Conservation (phyloP, 2,888 invertebrate genomes). For the Herminia tarsipennalis region DNA sequence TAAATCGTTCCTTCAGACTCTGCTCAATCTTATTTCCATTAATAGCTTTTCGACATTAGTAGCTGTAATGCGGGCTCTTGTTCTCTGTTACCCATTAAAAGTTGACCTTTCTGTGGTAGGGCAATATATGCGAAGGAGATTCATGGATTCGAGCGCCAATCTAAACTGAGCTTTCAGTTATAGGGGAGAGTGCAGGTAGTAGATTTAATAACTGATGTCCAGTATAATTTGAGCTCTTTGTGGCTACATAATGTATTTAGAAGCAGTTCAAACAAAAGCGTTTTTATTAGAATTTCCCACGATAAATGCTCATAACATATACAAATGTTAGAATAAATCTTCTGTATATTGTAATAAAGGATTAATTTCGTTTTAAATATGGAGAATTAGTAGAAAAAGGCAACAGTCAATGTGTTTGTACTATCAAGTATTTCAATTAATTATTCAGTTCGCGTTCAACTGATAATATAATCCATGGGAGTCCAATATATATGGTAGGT, state of each 20-base stretch:
- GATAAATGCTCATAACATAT: no score
- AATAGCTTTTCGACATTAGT: slow-evolving; percentile 73
- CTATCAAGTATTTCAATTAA: slow-evolving; percentile 27
- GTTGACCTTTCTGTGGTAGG: slow-evolving; percentile 17
- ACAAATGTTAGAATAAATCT: no score
- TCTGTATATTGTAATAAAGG: no score
- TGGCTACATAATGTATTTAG: slow-evolving; percentile 10
- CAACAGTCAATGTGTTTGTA: neutral
- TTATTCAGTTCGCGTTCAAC: slow-evolving; percentile 29
- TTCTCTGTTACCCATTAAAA: slow-evolving; percentile 21
- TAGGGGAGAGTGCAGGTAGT: slow-evolving; percentile 19
- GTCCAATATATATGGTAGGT: slow-evolving; percentile 20
- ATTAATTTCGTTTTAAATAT: no score
- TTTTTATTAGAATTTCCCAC: no score
- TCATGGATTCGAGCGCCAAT: slow-evolving; percentile 8
- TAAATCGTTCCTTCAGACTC: slow-evolving; percentile 75
- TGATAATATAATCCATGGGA: slow-evolving; percentile 30
- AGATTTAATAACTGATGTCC: slow-evolving; percentile 27
- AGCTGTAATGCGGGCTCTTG: slow-evolving; percentile 21
- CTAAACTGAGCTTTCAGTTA: slow-evolving; percentile 19
- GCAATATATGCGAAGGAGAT: slow-evolving; percentile 11
- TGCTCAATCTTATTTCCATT: slow-evolving; percentile 80
- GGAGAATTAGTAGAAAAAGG: neutral
- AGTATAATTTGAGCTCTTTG: slow-evolving; percentile 13
- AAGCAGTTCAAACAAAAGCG: no score